Evolutionary conservation across 2,113 vertebrate species (phyloP).

Genomic region (Polyodon spathula): DNA sequence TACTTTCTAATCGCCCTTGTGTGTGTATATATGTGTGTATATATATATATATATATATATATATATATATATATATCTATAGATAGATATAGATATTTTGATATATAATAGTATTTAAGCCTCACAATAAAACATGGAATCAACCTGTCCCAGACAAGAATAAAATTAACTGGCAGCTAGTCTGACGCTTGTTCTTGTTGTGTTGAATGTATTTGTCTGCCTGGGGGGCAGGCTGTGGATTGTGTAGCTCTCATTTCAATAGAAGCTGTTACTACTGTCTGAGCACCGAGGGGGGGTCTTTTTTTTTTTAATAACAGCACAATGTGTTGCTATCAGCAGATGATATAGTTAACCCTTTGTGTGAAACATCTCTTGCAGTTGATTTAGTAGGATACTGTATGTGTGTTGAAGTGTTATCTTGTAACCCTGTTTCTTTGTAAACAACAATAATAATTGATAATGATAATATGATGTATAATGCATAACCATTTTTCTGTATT

Average conservation of each 20-base stretch:
- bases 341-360: constrained; percentile 14
- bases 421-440: constrained; percentile 41
- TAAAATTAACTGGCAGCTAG: constrained; percentile 24
- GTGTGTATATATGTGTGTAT: too few species aligned
- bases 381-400: constrained; percentile 54
- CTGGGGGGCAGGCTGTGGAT: constrained; percentile 27
- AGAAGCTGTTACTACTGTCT: constrained; percentile 33
- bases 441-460: constrained; percentile 60
- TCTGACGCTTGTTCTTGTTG: constrained; percentile 7
- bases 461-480: constrained; percentile 59
- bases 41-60: too few species aligned
- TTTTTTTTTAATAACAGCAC: constrained; percentile 21
- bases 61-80: too few species aligned
- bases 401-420: too few species aligned
- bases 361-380: constrained; percentile 36
- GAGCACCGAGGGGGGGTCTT: constrained; percentile 20
- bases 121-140: constrained; percentile 11
- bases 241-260: constrained; percentile 23
- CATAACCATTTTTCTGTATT: constrained; percentile 67
- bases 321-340: constrained; percentile 22
- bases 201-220: constrained; percentile 20
- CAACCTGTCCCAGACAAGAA: constrained; percentile 8
- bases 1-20: too few species aligned
- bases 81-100: too few species aligned
- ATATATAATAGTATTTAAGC: too few species aligned